Evolutionary conservation across 2,113 vertebrate genomes (phyloP).

Genomic region (Galeopterus variegatus): DNA sequence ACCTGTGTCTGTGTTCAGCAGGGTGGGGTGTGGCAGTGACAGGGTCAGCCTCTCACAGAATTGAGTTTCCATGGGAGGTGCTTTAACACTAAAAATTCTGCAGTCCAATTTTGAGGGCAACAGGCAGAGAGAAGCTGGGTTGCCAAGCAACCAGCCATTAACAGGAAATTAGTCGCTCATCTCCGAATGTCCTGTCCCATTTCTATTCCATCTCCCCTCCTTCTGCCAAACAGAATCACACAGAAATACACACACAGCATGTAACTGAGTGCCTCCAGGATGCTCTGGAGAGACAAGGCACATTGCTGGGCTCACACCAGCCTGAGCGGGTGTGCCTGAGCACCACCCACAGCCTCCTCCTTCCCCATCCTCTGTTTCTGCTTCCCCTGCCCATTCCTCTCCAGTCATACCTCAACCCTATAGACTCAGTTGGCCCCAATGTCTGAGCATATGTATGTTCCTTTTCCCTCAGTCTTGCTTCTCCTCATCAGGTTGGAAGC

Average conservation of each 20-base stretch:
- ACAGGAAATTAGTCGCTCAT: slow-evolving; percentile 82
- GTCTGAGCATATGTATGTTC: rapidly evolving
- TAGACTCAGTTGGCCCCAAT: not conserved
- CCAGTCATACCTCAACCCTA: not conserved
- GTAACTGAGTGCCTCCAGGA: not conserved
- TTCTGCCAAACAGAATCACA: slow-evolving; percentile 65
- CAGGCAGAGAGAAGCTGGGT: slow-evolving; percentile 77
- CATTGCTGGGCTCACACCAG: no score
- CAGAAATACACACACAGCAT: not conserved
- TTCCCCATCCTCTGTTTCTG: not conserved
- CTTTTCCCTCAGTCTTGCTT: not conserved
- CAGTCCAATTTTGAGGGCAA: slow-evolving; percentile 76
- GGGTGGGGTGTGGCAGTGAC: not conserved
- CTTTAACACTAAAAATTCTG: slow-evolving; percentile 64
- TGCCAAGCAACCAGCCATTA: slow-evolving; percentile 85
- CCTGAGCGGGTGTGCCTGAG: not conserved
- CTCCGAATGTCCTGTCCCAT: slow-evolving; percentile 80
- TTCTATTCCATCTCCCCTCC: slow-evolving; percentile 56
- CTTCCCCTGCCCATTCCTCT: not conserved
- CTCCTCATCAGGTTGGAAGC: not conserved
- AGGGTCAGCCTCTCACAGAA: slow-evolving; percentile 4
- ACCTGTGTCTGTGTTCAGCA: not conserved
- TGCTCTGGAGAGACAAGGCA: not conserved
- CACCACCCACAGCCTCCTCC: not conserved
- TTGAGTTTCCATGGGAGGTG: slow-evolving; percentile 8